Conservation (phyloP, 2,113 vertebrate genomes). For the Myanophis thanlyinensis region DNA sequence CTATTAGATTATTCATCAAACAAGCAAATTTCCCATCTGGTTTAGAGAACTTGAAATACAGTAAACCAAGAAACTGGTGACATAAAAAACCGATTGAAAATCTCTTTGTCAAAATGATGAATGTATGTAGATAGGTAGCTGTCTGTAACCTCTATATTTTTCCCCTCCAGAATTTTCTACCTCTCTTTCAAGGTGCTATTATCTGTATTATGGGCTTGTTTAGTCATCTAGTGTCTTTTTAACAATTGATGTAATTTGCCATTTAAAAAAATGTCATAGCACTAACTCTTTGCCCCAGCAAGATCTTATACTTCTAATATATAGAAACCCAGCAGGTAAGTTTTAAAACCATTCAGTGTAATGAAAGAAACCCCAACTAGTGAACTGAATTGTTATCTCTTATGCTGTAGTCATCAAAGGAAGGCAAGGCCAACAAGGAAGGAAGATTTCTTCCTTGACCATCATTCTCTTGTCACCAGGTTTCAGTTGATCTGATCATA, state of each 20-base stretch:
- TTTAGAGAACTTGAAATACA: slow-evolving; percentile 8
- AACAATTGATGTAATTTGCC: slow-evolving; percentile 25
- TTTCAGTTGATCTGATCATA: slow-evolving; percentile 20
- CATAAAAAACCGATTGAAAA: slow-evolving; percentile 17
- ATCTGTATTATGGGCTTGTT: slow-evolving; percentile 30
- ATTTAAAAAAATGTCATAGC: slow-evolving; percentile 14
- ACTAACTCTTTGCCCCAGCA: background rate
- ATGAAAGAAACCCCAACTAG: background rate
- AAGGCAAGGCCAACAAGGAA: background rate
- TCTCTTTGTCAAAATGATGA: slow-evolving; percentile 15
- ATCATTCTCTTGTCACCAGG: background rate
- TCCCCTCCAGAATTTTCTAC: slow-evolving; percentile 19
- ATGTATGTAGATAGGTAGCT: slow-evolving; percentile 32
- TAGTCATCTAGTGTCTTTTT: slow-evolving; percentile 22
- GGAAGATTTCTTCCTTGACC: slow-evolving; percentile 15
- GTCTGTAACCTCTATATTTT: background rate
- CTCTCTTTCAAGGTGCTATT: background rate
- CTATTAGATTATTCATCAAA: background rate
- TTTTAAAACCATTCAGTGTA: background rate
- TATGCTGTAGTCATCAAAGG: background rate
- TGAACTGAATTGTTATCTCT: background rate
- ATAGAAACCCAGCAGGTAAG: background rate
- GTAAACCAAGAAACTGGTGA: background rate
- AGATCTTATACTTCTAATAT: background rate
- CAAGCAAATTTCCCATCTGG: background rate